Percentiles rank a stretch among this genome's conserved stretches.
phyloP scores from a whole-genome alignment of 2,797 vertebrate species.

The Erithacus rubecula region DNA sequence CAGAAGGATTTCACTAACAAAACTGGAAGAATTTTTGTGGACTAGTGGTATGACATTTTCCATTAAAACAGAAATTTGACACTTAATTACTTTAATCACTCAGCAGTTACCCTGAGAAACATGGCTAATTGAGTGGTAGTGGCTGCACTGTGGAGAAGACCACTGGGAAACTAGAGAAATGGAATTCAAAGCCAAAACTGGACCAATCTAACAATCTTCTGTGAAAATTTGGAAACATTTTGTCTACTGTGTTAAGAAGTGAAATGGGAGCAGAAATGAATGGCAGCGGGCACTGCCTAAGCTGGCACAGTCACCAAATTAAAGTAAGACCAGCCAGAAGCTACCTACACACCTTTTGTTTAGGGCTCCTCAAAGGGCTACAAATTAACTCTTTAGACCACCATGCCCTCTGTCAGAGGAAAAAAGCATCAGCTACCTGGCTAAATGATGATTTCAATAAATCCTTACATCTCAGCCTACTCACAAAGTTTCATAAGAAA shows the following conservation, averaged over 20 bases:
- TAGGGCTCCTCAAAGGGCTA: not conserved
- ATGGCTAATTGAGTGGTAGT: not conserved
- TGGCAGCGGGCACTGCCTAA: not conserved
- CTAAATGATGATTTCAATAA: not conserved
- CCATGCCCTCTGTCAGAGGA: fast-evolving
- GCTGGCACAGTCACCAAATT: not conserved
- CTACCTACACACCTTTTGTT: not conserved
- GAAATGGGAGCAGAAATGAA: not conserved
- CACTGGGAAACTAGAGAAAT: not conserved
- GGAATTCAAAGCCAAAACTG: not conserved
- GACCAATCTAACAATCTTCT: not conserved
- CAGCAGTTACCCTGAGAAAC: not conserved
- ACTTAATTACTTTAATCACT: not conserved
- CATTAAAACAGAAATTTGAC: not conserved
- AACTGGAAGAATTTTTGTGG: not conserved
- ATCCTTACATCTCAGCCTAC: not conserved
- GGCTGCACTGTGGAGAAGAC: not conserved
- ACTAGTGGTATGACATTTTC: not conserved
- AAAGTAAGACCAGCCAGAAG: not conserved
- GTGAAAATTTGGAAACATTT: fast-evolving
- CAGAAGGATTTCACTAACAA: not conserved
- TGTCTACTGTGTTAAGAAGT: not conserved
- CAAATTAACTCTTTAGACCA: not conserved
- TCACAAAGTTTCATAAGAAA: not conserved
- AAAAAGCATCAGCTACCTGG: not conserved